Percentiles rank a stretch among this genome's conserved stretches.
Conservation (phyloP, 2,888 invertebrate species). For the Argyresthia albistria region DNA sequence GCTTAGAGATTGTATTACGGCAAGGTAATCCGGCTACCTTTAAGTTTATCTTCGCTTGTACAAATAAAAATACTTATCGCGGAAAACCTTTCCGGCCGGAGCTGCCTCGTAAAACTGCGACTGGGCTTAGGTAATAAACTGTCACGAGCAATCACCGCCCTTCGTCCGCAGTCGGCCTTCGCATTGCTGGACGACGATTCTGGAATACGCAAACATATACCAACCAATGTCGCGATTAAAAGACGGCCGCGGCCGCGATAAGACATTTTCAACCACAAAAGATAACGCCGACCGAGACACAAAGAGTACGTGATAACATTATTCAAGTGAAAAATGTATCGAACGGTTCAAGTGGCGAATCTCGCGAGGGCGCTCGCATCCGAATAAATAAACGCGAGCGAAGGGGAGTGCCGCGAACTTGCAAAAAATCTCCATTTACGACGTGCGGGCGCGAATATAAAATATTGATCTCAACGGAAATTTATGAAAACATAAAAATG, state of each 20-base stretch:
- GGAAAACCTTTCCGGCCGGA: constrained; percentile 25
- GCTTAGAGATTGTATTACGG: constrained; percentile 40
- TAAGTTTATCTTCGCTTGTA: constrained; percentile 32
- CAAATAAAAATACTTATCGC: constrained; percentile 60
- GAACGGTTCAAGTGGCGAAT: constrained; percentile 46
- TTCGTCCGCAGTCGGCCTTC: constrained; percentile 12
- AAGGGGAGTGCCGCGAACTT: constrained; percentile 14
- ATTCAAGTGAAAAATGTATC: constrained; percentile 56
- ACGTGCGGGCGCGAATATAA: constrained; percentile 53
- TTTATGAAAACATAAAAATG: constrained; percentile 68
- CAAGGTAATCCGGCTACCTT: constrained; percentile 25
- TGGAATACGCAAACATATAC: neutral
- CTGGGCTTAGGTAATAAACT: constrained; percentile 26
- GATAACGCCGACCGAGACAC: neutral
- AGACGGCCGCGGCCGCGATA: neutral
- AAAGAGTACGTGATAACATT: constrained; percentile 45
- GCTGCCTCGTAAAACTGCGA: constrained; percentile 20
- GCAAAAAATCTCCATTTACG: constrained; percentile 37
- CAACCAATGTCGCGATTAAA: neutral
- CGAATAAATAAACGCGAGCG: constrained; percentile 31
- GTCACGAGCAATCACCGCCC: constrained; percentile 35
- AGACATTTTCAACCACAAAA: constrained; percentile 11
- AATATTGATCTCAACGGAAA: constrained; percentile 64
- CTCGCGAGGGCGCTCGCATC: constrained; percentile 37
- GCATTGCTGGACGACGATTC: neutral